phyloP scores from a whole-genome alignment of 2,888 invertebrate species.

The Tetragonula carbonaria region DNA sequence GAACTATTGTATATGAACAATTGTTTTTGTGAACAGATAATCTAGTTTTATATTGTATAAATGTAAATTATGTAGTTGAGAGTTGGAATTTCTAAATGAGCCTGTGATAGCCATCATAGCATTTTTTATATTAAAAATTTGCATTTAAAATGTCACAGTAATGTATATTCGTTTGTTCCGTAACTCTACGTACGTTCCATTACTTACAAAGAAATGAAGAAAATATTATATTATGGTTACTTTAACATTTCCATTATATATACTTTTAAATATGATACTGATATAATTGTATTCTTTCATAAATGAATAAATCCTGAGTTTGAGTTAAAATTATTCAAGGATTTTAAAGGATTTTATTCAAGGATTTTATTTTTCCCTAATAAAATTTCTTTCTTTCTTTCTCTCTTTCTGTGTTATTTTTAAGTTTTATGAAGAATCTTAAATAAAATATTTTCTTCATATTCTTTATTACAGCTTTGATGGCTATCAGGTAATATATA shows the following conservation, averaged over 20 bases:
- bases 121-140: slow-evolving; percentile 53
- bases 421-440: slow-evolving; percentile 6
- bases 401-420: neutral
- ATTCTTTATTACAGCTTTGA: slow-evolving; percentile 47
- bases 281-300: slow-evolving; percentile 33
- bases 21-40: slow-evolving; percentile 77
- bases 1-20: slow-evolving; percentile 64
- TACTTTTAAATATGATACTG: neutral
- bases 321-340: slow-evolving; percentile 23
- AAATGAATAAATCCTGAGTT: slow-evolving; percentile 31
- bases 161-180: slow-evolving; percentile 34
- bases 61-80: slow-evolving; percentile 76
- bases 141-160: slow-evolving; percentile 48
- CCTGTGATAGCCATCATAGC: slow-evolving; percentile 73
- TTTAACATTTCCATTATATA: slow-evolving; percentile 22
- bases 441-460: slow-evolving; percentile 26
- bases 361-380: neutral
- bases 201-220: slow-evolving; percentile 28
- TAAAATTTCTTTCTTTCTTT: neutral
- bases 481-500: slow-evolving; percentile 65
- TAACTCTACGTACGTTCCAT: slow-evolving; percentile 40
- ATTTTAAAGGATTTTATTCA: slow-evolving; percentile 15
- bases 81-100: slow-evolving; percentile 65
- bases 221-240: slow-evolving; percentile 28
- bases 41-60: slow-evolving; percentile 81